These are phyloP conservation scores for Oscheius sp. DNA, from an alignment of 2,888 invertebrate genomes.

Conservation along the genomic window DNA sequence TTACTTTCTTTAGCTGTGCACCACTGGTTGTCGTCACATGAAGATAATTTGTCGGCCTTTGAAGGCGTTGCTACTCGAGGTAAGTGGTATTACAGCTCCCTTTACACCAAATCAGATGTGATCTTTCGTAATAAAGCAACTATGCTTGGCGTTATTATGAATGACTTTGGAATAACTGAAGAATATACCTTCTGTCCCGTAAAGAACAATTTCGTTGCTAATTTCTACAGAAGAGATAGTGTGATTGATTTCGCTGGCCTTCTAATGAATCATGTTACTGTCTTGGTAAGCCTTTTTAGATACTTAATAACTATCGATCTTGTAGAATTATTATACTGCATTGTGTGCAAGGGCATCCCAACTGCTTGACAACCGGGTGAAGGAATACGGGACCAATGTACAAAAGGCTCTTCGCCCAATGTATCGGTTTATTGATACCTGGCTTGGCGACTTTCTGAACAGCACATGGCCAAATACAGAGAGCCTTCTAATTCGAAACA, in stretches of 20 bases:
- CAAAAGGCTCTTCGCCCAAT: neutral
- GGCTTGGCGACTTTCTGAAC: neutral
- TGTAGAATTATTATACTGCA: neutral
- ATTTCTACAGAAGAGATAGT: neutral
- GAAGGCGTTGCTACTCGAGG: neutral
- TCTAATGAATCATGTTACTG: neutral
- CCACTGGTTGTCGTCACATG: neutral
- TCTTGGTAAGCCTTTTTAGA: neutral
- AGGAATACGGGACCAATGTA: neutral
- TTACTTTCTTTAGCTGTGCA: neutral
- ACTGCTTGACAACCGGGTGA: neutral
- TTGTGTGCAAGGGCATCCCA: neutral
- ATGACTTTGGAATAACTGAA: neutral
- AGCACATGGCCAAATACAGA: constrained; percentile 6
- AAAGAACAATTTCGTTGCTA: neutral
- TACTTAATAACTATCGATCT: neutral
- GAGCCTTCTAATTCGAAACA: neutral
- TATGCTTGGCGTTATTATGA: neutral
- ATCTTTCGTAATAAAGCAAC: neutral
- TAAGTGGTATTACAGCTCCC: neutral
- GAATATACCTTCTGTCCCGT: neutral
- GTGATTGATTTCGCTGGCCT: neutral
- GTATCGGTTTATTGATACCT: neutral
- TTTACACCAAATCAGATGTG: neutral
- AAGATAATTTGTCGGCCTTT: neutral